Conservation (phyloP, 2,797 vertebrate species). For the Lateolabrax maculatus region DNA sequence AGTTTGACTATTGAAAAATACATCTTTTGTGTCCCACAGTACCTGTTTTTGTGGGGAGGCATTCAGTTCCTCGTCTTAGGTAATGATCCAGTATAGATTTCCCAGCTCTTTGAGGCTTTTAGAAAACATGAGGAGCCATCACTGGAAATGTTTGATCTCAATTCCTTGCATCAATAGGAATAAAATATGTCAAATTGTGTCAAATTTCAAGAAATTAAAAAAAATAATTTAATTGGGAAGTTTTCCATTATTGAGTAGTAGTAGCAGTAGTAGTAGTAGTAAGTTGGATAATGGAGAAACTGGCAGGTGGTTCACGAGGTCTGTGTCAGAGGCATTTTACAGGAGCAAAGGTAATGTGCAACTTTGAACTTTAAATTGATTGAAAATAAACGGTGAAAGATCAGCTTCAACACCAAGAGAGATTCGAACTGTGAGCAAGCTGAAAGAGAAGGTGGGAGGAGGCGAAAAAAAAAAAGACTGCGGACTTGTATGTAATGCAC, state of each 20-base stretch:
- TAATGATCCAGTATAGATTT: background rate
- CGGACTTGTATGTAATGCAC: background rate
- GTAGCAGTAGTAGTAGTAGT: too few species aligned
- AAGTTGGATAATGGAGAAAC: background rate
- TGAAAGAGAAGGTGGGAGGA: background rate
- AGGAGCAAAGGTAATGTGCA: background rate
- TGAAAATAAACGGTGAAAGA: background rate
- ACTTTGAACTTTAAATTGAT: slow-evolving; percentile 17
- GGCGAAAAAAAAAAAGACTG: background rate
- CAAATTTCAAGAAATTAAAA: background rate
- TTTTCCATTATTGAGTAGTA: too few species aligned
- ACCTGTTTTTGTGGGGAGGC: background rate
- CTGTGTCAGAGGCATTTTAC: slow-evolving; percentile 2
- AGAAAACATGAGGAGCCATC: background rate
- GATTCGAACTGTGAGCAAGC: background rate
- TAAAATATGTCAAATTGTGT: slow-evolving; percentile 8
- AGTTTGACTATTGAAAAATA: background rate
- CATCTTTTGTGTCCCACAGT: background rate
- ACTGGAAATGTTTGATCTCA: background rate
- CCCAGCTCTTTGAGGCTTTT: background rate
- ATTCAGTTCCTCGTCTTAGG: background rate
- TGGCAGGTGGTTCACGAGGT: background rate
- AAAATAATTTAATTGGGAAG: background rate
- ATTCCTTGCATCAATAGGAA: background rate
- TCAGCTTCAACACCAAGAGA: background rate